phyloP scores from a whole-genome alignment of 2,888 invertebrate species.

The Drosophila mimica region DNA sequence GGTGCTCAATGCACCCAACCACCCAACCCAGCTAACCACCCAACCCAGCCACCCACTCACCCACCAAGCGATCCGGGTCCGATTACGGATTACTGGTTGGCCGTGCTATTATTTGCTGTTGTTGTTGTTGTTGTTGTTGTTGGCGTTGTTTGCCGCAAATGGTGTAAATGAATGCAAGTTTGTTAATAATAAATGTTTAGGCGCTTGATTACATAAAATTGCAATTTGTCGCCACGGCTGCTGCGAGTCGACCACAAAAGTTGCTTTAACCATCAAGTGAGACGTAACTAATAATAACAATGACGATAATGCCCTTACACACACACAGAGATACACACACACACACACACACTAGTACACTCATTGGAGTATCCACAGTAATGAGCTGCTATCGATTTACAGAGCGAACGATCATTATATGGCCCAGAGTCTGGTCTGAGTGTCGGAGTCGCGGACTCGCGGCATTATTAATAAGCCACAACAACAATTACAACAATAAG shows the following conservation, averaged over 20 bases:
- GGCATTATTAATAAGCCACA: constrained; percentile 75
- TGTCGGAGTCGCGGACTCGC: constrained; percentile 21
- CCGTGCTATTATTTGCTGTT: background rate
- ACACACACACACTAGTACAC: background rate
- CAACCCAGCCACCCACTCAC: constrained; percentile 19
- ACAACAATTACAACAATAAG: constrained; percentile 77
- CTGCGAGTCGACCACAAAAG: constrained; percentile 57
- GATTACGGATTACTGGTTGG: constrained; percentile 34
- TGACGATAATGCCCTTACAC: constrained; percentile 36
- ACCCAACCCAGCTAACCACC: constrained; percentile 7
- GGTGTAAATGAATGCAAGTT: constrained; percentile 75
- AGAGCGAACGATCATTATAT: constrained; percentile 56
- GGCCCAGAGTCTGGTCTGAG: constrained; percentile 10
- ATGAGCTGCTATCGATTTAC: constrained; percentile 79
- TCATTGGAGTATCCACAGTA: constrained; percentile 42
- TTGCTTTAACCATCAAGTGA: constrained; percentile 58
- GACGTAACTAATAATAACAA: constrained; percentile 62
- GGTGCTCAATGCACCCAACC: background rate
- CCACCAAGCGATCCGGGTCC: constrained; percentile 45
- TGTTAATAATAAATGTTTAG: constrained; percentile 80
- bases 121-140: background rate
- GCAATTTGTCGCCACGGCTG: constrained; percentile 57
- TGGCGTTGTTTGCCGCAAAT: constrained; percentile 54
- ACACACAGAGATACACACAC: background rate
- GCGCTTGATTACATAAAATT: constrained; percentile 78